Percentiles rank a stretch among this genome's conserved stretches.
Conservation (phyloP, 1,140 invertebrate genomes). For the Ceratosolen solmsi region DNA sequence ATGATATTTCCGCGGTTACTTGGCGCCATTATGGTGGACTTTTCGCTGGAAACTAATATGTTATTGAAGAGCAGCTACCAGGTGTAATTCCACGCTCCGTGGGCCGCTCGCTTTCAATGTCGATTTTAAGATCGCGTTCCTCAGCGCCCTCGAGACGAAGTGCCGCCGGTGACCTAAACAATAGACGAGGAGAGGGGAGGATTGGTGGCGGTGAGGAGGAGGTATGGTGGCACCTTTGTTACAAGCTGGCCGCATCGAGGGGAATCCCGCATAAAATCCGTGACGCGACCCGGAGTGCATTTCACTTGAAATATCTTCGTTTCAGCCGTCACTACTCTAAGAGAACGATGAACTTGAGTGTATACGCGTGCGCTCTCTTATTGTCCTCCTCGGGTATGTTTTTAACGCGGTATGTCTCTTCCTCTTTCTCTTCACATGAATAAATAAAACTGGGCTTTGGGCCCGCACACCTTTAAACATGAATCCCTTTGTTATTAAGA, state of each 20-base stretch:
- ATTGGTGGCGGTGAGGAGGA: neutral
- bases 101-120: neutral
- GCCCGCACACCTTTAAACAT: neutral
- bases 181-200: constrained; percentile 20
- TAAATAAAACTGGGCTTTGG: neutral
- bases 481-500: constrained; percentile 8
- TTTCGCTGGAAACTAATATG: constrained; percentile 54
- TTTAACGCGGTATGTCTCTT: neutral
- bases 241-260: neutral
- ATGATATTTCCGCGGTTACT: neutral
- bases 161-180: constrained; percentile 53
- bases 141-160: constrained; percentile 49
- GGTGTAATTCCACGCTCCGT: constrained; percentile 64
- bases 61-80: constrained; percentile 65
- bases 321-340: neutral
- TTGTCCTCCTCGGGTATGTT: neutral
- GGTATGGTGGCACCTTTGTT: constrained; percentile 34
- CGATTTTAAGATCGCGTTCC: constrained; percentile 22
- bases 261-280: constrained; percentile 13
- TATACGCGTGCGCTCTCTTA: neutral
- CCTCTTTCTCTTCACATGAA: neutral
- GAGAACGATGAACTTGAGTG: constrained; percentile 29
- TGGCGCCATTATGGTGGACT: constrained; percentile 30
- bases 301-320: constrained; percentile 26
- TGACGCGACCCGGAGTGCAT: constrained; percentile 18